Evolutionary conservation across 1,140 invertebrate genomes (phyloP).

Genomic region (Drosophila fuyamai): DNA sequence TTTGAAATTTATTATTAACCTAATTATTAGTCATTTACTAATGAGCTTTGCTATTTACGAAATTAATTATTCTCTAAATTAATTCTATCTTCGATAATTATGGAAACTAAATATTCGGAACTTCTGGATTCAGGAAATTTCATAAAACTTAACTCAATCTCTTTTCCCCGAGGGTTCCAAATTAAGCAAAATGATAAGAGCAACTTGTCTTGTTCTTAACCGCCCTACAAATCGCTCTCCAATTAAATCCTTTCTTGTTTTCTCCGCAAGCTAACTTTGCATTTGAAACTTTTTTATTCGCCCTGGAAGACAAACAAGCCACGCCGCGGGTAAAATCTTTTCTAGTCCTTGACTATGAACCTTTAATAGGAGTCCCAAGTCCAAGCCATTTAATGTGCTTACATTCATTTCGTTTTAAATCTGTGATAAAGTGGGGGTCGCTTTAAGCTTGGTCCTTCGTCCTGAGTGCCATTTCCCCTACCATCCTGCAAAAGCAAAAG

Average conservation of each 20-base stretch:
- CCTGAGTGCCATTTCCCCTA: background rate
- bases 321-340: constrained; percentile 16
- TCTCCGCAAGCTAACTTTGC: constrained; percentile 58
- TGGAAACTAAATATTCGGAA: no score
- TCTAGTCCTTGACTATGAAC: constrained; percentile 37
- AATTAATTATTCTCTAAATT: no score
- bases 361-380: constrained; percentile 54
- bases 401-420: constrained; percentile 80
- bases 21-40: no score
- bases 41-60: no score
- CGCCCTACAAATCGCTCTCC: constrained; percentile 69
- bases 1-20: no score
- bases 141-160: background rate
- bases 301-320: constrained; percentile 19
- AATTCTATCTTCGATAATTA: no score
- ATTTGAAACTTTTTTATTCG: constrained; percentile 62
- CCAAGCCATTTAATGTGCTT: constrained; percentile 76
- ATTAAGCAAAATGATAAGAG: constrained; percentile 45
- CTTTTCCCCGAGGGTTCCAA: constrained; percentile 16
- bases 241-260: constrained; percentile 67
- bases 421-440: constrained; percentile 70
- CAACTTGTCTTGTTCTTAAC: constrained; percentile 62
- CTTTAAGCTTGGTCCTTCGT: constrained; percentile 57
- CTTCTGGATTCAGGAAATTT: background rate
- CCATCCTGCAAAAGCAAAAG: constrained; percentile 45